phyloP scores from a whole-genome alignment of 2,797 vertebrate species.

The Lerista edwardsae region DNA sequence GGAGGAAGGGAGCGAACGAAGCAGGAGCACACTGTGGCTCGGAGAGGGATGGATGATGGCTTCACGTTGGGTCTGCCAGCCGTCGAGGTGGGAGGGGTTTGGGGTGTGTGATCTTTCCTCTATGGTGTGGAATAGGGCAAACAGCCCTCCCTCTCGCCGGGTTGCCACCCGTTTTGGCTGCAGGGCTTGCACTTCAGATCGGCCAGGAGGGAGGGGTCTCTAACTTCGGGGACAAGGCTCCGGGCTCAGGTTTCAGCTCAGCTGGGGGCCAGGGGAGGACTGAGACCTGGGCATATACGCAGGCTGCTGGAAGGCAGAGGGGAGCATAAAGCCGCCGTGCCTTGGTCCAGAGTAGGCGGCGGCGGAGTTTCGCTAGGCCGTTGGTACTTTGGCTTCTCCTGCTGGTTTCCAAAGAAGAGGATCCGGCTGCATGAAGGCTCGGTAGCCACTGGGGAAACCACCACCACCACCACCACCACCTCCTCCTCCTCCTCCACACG shows the following conservation, averaged over 20 bases:
- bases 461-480: slow-evolving; percentile 15
- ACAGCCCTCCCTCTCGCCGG: neutral
- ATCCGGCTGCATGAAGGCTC: slow-evolving; percentile 86
- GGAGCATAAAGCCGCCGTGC: slow-evolving; percentile 89
- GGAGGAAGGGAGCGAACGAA: no score
- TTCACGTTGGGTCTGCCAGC: neutral
- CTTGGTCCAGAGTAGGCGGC: slow-evolving; percentile 81
- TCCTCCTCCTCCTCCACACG: slow-evolving; percentile 71
- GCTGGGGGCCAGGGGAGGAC: slow-evolving; percentile 89
- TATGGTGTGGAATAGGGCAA: no score
- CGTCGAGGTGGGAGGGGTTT: neutral
- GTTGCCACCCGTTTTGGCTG: slow-evolving; percentile 7
- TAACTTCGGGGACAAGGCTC: slow-evolving; percentile 76
- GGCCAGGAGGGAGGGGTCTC: slow-evolving; percentile 58
- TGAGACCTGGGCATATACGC: slow-evolving; percentile 88
- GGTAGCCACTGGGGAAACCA: slow-evolving; percentile 76
- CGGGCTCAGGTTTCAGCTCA: slow-evolving; percentile 87
- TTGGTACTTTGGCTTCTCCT: slow-evolving; percentile 78
- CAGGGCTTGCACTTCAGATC: slow-evolving; percentile 11
- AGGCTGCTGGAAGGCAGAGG: slow-evolving; percentile 83
- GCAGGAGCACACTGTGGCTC: no score
- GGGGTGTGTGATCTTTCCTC: neutral
- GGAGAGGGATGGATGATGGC: no score
- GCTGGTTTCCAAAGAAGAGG: slow-evolving; percentile 53
- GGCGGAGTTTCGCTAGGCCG: slow-evolving; percentile 86